phyloP scores from a whole-genome alignment of 2,113 vertebrate species.

The Mormyrus lacerda region DNA sequence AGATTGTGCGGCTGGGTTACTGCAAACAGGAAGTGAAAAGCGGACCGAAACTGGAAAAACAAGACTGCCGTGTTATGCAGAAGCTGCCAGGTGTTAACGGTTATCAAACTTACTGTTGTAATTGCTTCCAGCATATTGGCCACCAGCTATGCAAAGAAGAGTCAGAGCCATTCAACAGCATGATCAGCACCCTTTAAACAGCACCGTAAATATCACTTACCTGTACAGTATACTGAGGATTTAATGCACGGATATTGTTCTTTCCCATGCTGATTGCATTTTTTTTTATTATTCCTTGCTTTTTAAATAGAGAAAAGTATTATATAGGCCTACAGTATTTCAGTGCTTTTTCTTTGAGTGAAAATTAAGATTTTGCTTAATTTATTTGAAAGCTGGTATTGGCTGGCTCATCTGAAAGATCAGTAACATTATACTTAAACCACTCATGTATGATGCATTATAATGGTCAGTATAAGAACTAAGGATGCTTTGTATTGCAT shows the following conservation, averaged over 20 bases:
- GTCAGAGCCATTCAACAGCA: neutral
- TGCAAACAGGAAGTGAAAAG: neutral
- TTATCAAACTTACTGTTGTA: neutral
- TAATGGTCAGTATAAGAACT: too few species aligned
- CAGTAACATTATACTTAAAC: too few species aligned
- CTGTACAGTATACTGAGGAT: neutral
- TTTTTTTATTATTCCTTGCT: neutral
- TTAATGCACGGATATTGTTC: neutral
- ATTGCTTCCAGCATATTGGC: neutral
- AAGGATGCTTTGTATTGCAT: too few species aligned
- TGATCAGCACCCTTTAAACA: neutral
- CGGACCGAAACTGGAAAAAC: neutral
- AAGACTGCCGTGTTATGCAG: neutral
- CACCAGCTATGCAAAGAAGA: neutral
- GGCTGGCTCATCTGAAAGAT: neutral
- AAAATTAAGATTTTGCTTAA: neutral
- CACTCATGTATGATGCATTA: too few species aligned
- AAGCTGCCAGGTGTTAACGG: neutral
- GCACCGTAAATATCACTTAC: neutral
- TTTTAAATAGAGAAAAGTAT: neutral
- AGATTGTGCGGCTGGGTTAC: neutral
- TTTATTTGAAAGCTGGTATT: neutral
- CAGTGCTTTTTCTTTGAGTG: neutral
- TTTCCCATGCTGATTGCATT: neutral
- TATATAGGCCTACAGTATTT: neutral